A percentile compares a stretch with the other conserved stretches of the same genome.
These are phyloP conservation scores for Chloebia gouldiae DNA, from an alignment of 2,113 vertebrate genomes.

Conservation along the genomic window DNA sequence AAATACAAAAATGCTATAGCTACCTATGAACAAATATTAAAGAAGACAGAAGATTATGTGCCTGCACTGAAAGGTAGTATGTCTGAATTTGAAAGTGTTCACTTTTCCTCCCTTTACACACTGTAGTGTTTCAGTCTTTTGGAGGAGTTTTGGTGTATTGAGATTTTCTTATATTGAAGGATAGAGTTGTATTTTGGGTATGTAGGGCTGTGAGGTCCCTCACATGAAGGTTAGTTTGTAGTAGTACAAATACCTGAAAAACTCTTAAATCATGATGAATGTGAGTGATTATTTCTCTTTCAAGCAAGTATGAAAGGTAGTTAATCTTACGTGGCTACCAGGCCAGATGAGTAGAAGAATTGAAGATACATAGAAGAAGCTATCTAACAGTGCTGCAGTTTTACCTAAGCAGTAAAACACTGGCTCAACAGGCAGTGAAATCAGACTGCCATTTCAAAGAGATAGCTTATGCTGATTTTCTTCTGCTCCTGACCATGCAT, in stretches of 20 bases:
- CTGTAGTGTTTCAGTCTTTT: not conserved
- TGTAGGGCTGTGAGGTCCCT: not conserved
- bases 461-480: not conserved
- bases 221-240: not conserved
- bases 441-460: not conserved
- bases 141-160: not conserved
- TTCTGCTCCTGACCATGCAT: not conserved
- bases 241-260: not conserved
- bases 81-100: not conserved
- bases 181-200: not conserved
- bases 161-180: not conserved
- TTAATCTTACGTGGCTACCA: not conserved
- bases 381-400: not conserved
- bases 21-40: slow-evolving; percentile 86
- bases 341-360: not conserved
- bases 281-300: not conserved
- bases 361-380: not conserved
- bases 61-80: slow-evolving; percentile 91
- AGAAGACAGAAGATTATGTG: slow-evolving; percentile 84
- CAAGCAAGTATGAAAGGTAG: not conserved
- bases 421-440: not conserved
- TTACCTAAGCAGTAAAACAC: not conserved
- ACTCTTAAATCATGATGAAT: not conserved
- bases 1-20: slow-evolving; percentile 85
- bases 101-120: not conserved